Base-by-base conservation (phyloP, 2,888 invertebrate species). In the Pyrrhia umbra region DNA sequence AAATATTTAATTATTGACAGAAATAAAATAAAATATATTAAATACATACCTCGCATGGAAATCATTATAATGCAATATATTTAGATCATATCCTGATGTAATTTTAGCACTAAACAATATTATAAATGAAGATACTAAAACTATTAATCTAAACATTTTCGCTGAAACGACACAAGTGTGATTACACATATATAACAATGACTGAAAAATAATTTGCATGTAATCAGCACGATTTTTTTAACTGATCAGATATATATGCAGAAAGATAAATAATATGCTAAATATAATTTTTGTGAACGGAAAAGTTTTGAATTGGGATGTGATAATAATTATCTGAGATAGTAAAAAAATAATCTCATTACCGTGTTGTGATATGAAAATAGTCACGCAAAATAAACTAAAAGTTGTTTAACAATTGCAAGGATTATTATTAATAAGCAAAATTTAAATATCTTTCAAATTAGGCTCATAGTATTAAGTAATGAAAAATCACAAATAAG, bases 21-120 rank as follows among this genome's bases (percentile, higher is more conserved):
- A 37, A 50, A 34, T n/a, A n/a, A n/a, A n/a, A n/a, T n/a, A n/a
- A n/a, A n/a, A n/a, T n/a, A n/a, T n/a, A n/a, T n/a, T n/a, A 10
- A 18, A 10, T 5, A 69, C 78, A 80, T 79, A 92, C 94, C 93
- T 89, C 5, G 93, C 94, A 78, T 93, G 93, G 71, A 93, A 93
- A 73, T 94, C 93, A 84, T 94, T 94, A 54, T 92, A 92, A 79
- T 94, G 94, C 23, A 94, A 59, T 65, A 94, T 91, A 70, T 93
- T 94, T 34, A 94, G 75, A 0, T 85, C 81, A 76, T 86, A 92
- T 50, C 78, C 55, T 0, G 23, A 34, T 10, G 25, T 74, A 58
- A 72, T 77, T 69, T 88, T 74, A 34, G 80, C 85, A 77, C 68
- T 37, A 0, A 80, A 76, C 9, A 77, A 55, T 45, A 60, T 56